Conservation (phyloP, 30 jellyfish, hydroid and myxozoan genomes). For the Turritopsis rubra region DNA sequence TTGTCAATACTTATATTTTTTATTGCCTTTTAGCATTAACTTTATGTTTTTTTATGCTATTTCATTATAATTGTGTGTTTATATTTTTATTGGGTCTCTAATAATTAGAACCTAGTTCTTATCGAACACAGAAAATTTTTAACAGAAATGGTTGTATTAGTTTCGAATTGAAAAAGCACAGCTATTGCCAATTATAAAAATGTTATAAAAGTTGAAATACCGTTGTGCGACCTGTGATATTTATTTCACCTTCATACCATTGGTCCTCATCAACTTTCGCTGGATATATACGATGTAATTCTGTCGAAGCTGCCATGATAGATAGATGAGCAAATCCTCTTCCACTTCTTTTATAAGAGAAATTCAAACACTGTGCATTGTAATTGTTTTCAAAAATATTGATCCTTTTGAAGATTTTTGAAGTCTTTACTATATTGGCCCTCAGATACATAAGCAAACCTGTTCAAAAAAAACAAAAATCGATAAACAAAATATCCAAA, state of each 20-base stretch:
- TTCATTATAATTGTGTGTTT: no score
- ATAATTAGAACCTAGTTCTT: no score
- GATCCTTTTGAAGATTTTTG: not conserved
- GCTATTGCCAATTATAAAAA: not conserved
- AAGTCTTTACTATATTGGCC: not conserved
- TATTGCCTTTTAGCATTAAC: no score
- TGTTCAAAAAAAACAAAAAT: not conserved
- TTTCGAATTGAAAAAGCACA: not conserved
- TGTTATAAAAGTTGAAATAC: not conserved
- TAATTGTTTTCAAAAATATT: no score
- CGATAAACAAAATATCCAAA: not conserved
- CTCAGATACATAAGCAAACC: not conserved
- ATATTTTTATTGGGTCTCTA: no score
- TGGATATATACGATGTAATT: not conserved
- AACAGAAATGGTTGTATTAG: no score
- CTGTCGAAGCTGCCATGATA: not conserved
- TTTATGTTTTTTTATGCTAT: no score
- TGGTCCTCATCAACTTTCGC: not conserved
- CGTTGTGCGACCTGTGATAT: not conserved
- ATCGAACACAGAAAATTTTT: no score
- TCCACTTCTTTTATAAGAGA: not conserved
- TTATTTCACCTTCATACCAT: not conserved
- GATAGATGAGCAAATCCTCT: not conserved
- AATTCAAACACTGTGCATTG: not conserved
- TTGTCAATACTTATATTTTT: no score